These are phyloP conservation scores for Choloepus didactylus DNA, from an alignment of 2,797 vertebrate species.

Conservation along the genomic window DNA sequence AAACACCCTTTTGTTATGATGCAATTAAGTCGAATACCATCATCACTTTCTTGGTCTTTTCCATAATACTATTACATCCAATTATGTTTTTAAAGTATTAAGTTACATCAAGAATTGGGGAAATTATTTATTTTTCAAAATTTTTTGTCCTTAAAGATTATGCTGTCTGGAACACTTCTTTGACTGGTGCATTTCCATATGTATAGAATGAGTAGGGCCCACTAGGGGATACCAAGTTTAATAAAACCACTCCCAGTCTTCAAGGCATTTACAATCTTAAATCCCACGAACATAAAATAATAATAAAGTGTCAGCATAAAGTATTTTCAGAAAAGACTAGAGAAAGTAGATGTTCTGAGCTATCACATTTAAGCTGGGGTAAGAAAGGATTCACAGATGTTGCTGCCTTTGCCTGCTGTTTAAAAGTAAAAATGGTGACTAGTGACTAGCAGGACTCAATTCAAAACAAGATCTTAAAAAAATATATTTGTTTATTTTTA, in stretches of 20 bases:
- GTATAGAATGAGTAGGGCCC: not conserved
- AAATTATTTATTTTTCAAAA: slow-evolving; percentile 53
- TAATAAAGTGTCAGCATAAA: slow-evolving; percentile 1
- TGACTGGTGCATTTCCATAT: not conserved
- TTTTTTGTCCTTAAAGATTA: slow-evolving; percentile 39
- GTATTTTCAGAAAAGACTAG: slow-evolving; percentile 54
- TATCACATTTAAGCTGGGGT: slow-evolving; percentile 31
- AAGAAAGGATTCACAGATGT: slow-evolving; percentile 2
- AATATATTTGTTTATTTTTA: slow-evolving; percentile 37
- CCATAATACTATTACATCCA: not conserved
- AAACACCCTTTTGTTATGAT: slow-evolving; percentile 21
- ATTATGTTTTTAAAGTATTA: slow-evolving; percentile 63
- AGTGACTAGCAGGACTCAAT: slow-evolving; percentile 25
- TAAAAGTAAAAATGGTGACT: slow-evolving; percentile 69
- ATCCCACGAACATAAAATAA: slow-evolving; percentile 39
- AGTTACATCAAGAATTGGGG: slow-evolving; percentile 35
- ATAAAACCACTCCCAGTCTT: slow-evolving; percentile 22
- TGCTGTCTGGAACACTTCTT: slow-evolving; percentile 5
- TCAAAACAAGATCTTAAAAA: slow-evolving; percentile 52
- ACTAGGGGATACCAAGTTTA: slow-evolving; percentile 6
- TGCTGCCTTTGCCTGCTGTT: slow-evolving; percentile 39
- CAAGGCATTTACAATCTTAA: slow-evolving; percentile 25
- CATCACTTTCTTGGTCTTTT: slow-evolving; percentile 29
- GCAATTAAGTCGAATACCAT: not conserved
- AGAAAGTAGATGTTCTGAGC: not conserved